Evolutionary conservation across 2,797 vertebrate species (phyloP), one percentile per base, ranked within the genome.

Genomic region (Podarcis lilfordi): DNA sequence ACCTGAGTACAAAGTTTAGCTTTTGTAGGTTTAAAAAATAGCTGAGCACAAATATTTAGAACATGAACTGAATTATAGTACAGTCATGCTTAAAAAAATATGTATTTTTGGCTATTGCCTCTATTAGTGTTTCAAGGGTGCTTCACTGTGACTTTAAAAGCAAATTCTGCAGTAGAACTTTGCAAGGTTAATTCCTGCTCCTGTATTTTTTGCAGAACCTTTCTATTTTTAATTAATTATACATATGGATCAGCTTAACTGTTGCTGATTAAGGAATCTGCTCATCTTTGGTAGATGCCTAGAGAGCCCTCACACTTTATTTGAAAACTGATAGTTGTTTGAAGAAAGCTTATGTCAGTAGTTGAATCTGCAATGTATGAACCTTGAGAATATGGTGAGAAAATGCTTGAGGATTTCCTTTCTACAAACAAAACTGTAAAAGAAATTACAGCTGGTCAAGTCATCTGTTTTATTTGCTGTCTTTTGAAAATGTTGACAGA

Each of bases 41-140:
- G 76, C 61, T 64, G 17, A 64, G 61, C 17, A 64, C 21, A 64
- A 7, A 55, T 55, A 55, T 27, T 2, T 21, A 50, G 8, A 32
- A 32, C 13, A 81, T 89, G 83, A 81, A 82, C 50, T 32, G 80
- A 43, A 17, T 3, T 4, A 27, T 72, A 88, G 79, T 87, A 64
- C 40, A 29, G 1, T 35, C 45, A n/a, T 15, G 89, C 10, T 1
- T 25, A 82, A 61, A 69, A 61, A 66, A 4, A 88, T 43, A 64
- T 72, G n/a, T 87, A 10, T 10, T 87, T 91, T 82, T 82, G 86
- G 40, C 21, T 88, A 8, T 81, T 35, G 10, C 61, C 13, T 72
- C 74, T 76, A 66, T 15, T 77, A 0, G 1, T 88, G 86, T 92
- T 72, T 92, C 92, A 37, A 82, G 85, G 29, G 29, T 91, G 2